Evolutionary conservation across 2,113 vertebrate species (phyloP).

Genomic region (Sphyrna mokarran): DNA sequence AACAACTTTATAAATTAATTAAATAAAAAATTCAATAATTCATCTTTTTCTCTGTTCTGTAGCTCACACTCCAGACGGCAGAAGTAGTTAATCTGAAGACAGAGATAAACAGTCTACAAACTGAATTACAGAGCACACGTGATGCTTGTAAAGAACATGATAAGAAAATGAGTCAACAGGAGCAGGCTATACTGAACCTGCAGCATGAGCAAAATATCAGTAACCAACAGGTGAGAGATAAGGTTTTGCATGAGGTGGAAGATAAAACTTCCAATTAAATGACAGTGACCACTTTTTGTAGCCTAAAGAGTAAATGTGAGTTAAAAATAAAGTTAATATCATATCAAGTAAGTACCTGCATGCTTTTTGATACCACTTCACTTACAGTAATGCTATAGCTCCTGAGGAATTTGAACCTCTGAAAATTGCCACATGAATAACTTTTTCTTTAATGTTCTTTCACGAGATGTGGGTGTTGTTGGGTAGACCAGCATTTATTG

Average conservation of each 20-base stretch:
- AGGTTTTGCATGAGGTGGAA: neutral
- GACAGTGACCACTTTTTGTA: neutral
- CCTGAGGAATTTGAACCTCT: neutral
- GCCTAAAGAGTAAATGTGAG: neutral
- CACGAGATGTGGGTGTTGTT: too few species aligned
- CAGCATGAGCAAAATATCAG: slow-evolving; percentile 45
- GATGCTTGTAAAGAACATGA: slow-evolving; percentile 47
- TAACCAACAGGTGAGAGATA: slow-evolving; percentile 46
- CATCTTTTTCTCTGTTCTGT: neutral
- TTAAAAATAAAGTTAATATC: neutral
- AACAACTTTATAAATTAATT: neutral
- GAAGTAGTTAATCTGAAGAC: slow-evolving; percentile 41
- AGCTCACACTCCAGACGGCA: slow-evolving; percentile 42
- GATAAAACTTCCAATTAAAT: neutral
- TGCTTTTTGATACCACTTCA: neutral
- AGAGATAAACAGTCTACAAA: slow-evolving; percentile 44
- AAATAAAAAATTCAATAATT: neutral
- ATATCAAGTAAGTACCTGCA: neutral
- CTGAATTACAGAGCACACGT: slow-evolving; percentile 46
- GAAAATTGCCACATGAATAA: neutral
- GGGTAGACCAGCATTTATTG: too few species aligned
- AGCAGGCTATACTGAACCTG: slow-evolving; percentile 41
- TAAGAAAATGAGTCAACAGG: slow-evolving; percentile 45
- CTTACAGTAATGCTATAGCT: neutral
- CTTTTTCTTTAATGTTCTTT: too few species aligned